Percentiles rank a stretch among this genome's conserved stretches.
These are phyloP conservation scores for Eurois occulta DNA, from an alignment of 2,888 invertebrate species.

Conservation along the genomic window DNA sequence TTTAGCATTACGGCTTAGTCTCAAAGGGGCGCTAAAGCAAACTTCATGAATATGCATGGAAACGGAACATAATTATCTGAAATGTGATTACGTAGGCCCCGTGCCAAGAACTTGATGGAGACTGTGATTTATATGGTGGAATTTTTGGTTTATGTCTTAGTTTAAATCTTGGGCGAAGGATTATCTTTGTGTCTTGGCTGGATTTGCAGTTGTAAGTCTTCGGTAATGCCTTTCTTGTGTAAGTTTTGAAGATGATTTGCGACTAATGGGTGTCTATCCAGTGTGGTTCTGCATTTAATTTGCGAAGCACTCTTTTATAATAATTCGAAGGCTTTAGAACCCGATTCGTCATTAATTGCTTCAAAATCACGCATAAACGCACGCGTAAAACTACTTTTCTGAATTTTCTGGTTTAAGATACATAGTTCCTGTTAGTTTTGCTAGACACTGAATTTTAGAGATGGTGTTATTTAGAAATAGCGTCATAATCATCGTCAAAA, in stretches of 20 bases:
- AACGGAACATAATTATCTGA: slow-evolving; percentile 61
- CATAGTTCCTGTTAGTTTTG: no score
- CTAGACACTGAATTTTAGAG: no score
- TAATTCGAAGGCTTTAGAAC: background rate
- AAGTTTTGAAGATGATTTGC: background rate
- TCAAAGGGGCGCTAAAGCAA: slow-evolving; percentile 60
- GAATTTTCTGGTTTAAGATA: no score
- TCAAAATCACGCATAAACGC: background rate
- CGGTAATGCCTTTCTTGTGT: background rate
- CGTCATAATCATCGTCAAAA: no score
- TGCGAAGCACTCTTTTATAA: background rate
- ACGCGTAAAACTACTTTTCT: no score
- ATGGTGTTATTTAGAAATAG: no score
- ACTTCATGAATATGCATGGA: slow-evolving; percentile 61
- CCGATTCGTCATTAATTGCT: background rate
- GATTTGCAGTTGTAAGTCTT: background rate
- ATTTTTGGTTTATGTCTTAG: slow-evolving; percentile 30
- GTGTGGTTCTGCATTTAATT: background rate
- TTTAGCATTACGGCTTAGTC: slow-evolving; percentile 55
- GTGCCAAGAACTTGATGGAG: slow-evolving; percentile 30
- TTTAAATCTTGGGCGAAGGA: background rate
- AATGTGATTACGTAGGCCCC: slow-evolving; percentile 58
- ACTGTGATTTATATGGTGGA: slow-evolving; percentile 35
- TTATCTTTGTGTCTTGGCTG: background rate
- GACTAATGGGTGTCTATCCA: background rate